phyloP scores from a whole-genome alignment of 2,797 vertebrate species.

The Crenuchus spilurus region DNA sequence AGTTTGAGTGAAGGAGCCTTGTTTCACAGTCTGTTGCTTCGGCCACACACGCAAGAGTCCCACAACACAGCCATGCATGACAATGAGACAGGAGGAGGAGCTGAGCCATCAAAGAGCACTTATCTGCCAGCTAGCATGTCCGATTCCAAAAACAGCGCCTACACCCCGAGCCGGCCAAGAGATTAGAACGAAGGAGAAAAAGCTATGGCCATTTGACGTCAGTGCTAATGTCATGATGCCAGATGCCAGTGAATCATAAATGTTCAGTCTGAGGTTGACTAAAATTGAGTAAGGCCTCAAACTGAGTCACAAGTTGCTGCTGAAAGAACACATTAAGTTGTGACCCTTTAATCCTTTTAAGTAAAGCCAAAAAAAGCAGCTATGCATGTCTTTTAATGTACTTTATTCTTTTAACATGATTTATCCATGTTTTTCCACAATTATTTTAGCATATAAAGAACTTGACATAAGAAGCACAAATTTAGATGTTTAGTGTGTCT shows the following conservation, averaged over 20 bases:
- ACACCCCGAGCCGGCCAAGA: slow-evolving; percentile 17
- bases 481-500: too few species aligned
- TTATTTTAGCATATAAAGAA: too few species aligned
- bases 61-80: slow-evolving; percentile 46
- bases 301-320: not conserved
- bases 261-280: slow-evolving; percentile 4
- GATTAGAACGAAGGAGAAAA: slow-evolving; percentile 30
- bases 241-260: slow-evolving; percentile 3
- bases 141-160: slow-evolving; percentile 21
- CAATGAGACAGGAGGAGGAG: slow-evolving; percentile 49
- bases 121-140: slow-evolving; percentile 37
- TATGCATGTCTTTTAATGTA: not conserved
- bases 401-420: too few species aligned
- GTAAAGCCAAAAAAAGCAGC: not conserved
- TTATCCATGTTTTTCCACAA: too few species aligned
- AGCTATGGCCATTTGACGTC: not conserved
- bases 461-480: too few species aligned
- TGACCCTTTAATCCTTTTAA: too few species aligned
- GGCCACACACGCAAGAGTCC: slow-evolving; percentile 38
- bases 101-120: slow-evolving; percentile 44
- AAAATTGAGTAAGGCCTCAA: not conserved
- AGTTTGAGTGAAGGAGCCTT: slow-evolving; percentile 57
- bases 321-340: not conserved
- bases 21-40: slow-evolving; percentile 59
- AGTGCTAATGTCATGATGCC: not conserved